Evolutionary conservation across 2,888 invertebrate genomes (phyloP), one percentile per base, ranked within the genome.

Genomic region (Melanophora roralis): DNA sequence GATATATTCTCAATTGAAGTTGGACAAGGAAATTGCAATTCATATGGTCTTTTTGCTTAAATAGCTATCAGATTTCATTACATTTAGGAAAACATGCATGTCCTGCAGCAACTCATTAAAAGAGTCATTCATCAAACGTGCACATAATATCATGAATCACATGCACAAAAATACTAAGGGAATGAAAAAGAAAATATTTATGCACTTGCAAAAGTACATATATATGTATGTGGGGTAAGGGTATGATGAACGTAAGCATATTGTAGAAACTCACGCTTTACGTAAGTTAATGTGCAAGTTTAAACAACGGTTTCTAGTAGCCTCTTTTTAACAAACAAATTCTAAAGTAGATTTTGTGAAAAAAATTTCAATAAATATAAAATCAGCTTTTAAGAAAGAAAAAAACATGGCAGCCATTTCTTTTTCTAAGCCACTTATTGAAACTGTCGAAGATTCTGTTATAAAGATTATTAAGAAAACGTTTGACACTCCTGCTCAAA

Each of bases 61-160:
- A 51, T 49, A 65, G 69, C 69, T 64, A 67, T 45, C 69, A 21
- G 71, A 73, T 81, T 81, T 81, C 75, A 75, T 81, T 81, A 78
- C 75, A 75, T 78, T 87, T 88, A 85, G 86, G 86, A 88, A 85
- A 88, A 86, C 85, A 89, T 88, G 87, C 88, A 89, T 88, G 89
- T 89, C 88, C 88, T 88, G 88, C 87, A 88, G 89, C 89, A 89
- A 89, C 88, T 89, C 89, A 89, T 89, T 89, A 89, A 89, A 89
- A 89, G 88, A 88, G 88, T 89, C 89, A 89, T 89, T 89, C 88
- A 89, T 89, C 88, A 89, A 86, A 86, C 85, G 86, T 82, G 85
- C 85, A 85, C 65, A 78, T 77, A 78, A 76, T 72, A 74, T 51
- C 71, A 60, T 78, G 76, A 82, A 53, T 72, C 71, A 69, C 43